A percentile compares a stretch with the other conserved stretches of the same genome.
Evolutionary conservation across 2,797 vertebrate genomes (phyloP).

Genomic region (Sebastes oblongus): DNA sequence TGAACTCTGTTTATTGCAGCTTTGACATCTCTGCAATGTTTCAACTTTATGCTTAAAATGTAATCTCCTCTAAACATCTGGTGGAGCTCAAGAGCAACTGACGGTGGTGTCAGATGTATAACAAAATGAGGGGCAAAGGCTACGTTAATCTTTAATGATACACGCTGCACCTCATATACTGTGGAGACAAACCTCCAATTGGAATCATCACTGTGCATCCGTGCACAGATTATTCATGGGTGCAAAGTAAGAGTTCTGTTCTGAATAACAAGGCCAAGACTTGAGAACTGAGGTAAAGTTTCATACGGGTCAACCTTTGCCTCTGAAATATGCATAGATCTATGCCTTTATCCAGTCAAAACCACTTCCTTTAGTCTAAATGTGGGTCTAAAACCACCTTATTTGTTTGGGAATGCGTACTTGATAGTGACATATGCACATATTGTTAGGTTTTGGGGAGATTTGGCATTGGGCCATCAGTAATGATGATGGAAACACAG

Average conservation of each 20-base stretch:
- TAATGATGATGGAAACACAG: background rate
- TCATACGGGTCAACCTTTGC: background rate
- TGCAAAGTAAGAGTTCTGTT: background rate
- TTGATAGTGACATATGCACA: background rate
- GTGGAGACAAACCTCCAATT: background rate
- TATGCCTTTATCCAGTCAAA: background rate
- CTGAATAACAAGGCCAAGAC: background rate
- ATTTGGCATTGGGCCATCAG: background rate
- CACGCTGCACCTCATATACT: background rate
- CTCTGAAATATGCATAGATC: background rate
- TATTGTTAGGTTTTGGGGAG: background rate
- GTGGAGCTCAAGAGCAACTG: background rate
- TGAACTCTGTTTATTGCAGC: constrained; percentile 3
- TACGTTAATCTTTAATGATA: background rate
- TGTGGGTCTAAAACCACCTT: background rate
- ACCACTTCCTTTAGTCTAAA: background rate
- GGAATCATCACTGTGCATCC: background rate
- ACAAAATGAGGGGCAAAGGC: background rate
- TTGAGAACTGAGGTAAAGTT: background rate
- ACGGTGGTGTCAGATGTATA: background rate
- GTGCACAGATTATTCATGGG: background rate
- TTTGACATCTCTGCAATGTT: constrained; percentile 5
- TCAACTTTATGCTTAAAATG: constrained; percentile 4
- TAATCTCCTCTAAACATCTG: background rate
- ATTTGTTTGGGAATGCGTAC: background rate